These are phyloP conservation scores for Thalassophryne amazonica DNA, from an alignment of 2,797 vertebrate species.

Conservation along the genomic window DNA sequence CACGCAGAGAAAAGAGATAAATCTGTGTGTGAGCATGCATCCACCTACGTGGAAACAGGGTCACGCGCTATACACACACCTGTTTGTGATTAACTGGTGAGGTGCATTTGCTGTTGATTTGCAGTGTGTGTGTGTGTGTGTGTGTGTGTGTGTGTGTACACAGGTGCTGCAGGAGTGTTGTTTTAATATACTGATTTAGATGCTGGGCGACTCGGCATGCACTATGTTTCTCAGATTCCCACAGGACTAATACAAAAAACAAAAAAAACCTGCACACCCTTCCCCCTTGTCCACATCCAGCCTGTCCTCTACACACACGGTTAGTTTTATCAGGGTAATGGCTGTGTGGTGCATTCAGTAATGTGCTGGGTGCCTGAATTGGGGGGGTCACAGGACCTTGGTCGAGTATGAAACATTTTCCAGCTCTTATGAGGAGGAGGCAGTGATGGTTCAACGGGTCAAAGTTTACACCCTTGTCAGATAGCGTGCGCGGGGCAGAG, in stretches of 20 bases:
- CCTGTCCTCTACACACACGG: conserved; percentile 70
- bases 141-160: conserved; percentile 5
- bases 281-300: conserved; percentile 30
- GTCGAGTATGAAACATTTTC: conserved; percentile 40
- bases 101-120: conserved; percentile 64
- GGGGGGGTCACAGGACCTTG: background rate
- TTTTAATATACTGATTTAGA: conserved; percentile 72
- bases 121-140: conserved; percentile 1
- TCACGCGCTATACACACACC: background rate
- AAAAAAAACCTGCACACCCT: conserved; percentile 20
- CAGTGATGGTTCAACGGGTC: conserved; percentile 43
- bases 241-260: conserved; percentile 48
- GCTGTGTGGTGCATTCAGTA: conserved; percentile 45
- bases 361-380: conserved; percentile 26
- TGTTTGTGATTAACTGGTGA: conserved; percentile 58
- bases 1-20: conserved; percentile 17
- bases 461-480: conserved; percentile 37
- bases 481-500: conserved; percentile 17
- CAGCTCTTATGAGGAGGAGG: conserved; percentile 27
- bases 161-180: conserved; percentile 22
- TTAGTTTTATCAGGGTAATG: conserved; percentile 70
- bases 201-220: conserved; percentile 48
- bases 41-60: too few species aligned
- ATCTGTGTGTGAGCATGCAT: conserved; percentile 6
- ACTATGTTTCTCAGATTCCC: conserved; percentile 50